Percentiles rank a stretch among this genome's conserved stretches.
These are phyloP conservation scores for Psophia crepitans DNA, from an alignment of 2,113 vertebrate species.

Conservation along the genomic window DNA sequence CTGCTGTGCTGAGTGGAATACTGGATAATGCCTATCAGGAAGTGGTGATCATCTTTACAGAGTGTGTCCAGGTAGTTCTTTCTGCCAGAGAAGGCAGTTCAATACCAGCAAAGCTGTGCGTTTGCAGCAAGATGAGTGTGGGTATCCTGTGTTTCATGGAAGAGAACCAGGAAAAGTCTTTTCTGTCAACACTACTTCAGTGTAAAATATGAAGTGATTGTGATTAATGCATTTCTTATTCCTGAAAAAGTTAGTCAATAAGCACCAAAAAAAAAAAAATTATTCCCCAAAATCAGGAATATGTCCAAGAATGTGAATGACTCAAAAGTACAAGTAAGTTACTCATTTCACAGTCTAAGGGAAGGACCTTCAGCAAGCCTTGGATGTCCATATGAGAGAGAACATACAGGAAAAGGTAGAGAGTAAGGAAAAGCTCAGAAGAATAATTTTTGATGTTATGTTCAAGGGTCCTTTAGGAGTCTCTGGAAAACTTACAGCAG, in stretches of 20 bases:
- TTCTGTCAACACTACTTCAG: not conserved
- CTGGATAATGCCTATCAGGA: not conserved
- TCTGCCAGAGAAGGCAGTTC: not conserved
- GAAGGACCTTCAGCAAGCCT: not conserved
- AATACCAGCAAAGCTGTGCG: not conserved
- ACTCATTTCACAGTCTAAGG: not conserved
- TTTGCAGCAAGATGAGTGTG: not conserved
- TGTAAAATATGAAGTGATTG: not conserved
- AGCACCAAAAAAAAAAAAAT: not conserved
- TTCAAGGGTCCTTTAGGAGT: not conserved
- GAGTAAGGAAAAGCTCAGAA: not conserved
- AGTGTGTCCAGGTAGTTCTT: not conserved
- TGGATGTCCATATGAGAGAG: not conserved
- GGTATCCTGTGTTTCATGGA: accelerated
- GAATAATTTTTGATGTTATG: not conserved
- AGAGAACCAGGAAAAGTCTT: not conserved
- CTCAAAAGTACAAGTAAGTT: not conserved
- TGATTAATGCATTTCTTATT: not conserved
- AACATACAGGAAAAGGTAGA: not conserved
- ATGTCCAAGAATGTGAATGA: not conserved
- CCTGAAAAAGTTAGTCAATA: not conserved
- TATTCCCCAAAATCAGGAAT: not conserved
- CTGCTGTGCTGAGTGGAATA: not conserved
- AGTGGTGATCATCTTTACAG: not conserved
- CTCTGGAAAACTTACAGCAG: not conserved